phyloP scores from a whole-genome alignment of 2,113 vertebrate genomes.

The Tupaia chinensis region DNA sequence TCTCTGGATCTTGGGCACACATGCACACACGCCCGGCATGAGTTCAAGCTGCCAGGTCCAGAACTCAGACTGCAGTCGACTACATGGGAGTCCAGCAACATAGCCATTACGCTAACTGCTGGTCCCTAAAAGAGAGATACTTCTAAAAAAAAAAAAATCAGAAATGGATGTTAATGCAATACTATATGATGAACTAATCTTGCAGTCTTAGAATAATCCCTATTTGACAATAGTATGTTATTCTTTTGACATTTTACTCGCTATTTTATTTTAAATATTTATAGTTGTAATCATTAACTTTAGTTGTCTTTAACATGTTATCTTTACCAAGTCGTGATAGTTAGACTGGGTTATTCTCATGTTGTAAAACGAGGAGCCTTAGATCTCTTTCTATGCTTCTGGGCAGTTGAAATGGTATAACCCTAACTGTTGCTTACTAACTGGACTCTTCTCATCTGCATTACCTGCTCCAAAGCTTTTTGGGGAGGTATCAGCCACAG shows the following conservation, averaged over 20 bases:
- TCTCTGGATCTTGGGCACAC: too few species aligned
- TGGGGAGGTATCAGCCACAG: neutral
- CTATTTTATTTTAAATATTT: constrained; percentile 53
- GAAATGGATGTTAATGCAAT: constrained; percentile 23
- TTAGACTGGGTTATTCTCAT: neutral
- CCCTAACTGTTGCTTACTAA: neutral
- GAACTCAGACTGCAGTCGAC: too few species aligned
- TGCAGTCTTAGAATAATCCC: neutral
- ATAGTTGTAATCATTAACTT: neutral
- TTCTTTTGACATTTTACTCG: constrained; percentile 1
- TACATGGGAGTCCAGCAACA: too few species aligned
- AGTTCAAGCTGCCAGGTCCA: too few species aligned
- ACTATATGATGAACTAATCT: neutral
- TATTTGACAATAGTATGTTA: neutral
- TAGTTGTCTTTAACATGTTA: neutral
- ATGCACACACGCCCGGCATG: too few species aligned
- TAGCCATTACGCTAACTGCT: too few species aligned
- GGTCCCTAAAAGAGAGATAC: too few species aligned
- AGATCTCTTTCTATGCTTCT: neutral
- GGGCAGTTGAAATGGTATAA: neutral
- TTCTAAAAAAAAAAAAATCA: neutral
- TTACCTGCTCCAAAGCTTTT: neutral
- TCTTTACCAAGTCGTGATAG: neutral
- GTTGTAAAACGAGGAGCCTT: neutral
- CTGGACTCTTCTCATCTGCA: too few species aligned